A percentile compares a stretch with the other conserved stretches of the same genome.
These are phyloP conservation scores for Hydrotaea diabolus DNA, from an alignment of 2,888 invertebrate genomes.

Conservation along the genomic window DNA sequence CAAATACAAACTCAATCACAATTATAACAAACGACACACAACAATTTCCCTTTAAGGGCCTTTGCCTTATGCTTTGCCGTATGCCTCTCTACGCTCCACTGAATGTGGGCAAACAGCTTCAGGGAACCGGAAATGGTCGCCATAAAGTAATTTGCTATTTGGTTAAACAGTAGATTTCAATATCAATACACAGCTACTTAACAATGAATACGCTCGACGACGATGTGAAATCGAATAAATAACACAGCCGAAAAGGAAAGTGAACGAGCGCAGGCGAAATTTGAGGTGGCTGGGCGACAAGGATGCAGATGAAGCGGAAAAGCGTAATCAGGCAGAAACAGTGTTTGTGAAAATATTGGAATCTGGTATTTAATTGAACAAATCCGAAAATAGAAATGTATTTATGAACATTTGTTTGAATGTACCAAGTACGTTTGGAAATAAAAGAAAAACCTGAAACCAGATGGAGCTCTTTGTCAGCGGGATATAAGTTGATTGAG, in stretches of 20 bases:
- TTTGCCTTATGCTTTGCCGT: not conserved
- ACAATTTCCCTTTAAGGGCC: constrained; percentile 40
- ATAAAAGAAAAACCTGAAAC: not conserved
- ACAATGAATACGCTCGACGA: constrained; percentile 26
- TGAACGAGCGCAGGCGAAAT: constrained; percentile 27
- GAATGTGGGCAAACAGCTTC: constrained; percentile 21
- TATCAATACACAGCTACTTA: constrained; percentile 46
- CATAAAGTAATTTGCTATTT: constrained; percentile 61
- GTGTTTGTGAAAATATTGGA: constrained; percentile 15
- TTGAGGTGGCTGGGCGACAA: not conserved
- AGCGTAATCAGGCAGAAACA: constrained; percentile 53
- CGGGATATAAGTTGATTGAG: not conserved
- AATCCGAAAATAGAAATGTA: not conserved
- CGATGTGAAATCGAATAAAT: constrained; percentile 1
- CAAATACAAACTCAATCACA: constrained; percentile 45
- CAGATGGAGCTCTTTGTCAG: not conserved
- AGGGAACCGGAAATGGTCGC: constrained; percentile 60
- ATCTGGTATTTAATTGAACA: not conserved
- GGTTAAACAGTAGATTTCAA: constrained; percentile 51
- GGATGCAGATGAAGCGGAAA: constrained; percentile 36
- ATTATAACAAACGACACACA: constrained; percentile 45
- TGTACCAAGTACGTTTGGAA: not conserved
- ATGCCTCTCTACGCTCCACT: not conserved
- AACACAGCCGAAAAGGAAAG: constrained; percentile 45
- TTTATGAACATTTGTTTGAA: not conserved